Base-by-base conservation (phyloP, 2,888 invertebrate species). In the Rotaria socialis region DNA sequence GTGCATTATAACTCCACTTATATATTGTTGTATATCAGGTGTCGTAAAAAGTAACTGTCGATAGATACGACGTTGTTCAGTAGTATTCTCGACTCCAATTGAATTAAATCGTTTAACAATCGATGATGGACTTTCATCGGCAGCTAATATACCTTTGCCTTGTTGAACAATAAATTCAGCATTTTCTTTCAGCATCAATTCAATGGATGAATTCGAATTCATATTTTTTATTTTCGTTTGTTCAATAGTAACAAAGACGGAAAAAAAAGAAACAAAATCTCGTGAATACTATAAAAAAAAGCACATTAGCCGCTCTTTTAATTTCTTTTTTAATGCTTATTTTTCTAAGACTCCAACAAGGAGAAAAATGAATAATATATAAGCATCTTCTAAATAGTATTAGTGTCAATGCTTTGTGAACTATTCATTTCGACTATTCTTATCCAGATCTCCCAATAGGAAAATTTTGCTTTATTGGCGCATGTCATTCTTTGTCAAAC, bases 1-100 rank as follows among this genome's bases (percentile, higher is more conserved):
- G 94, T 95, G 99, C 89, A 99, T 93, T 91, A 99, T 99, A 87
- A 99, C 98, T 67, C 98, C 99, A 86, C 96, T 96, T 91, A 98
- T 94, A 93, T 96, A 89, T 43, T 92, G 88, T n/a, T 90, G 89
- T 75, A 92, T 87, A 24, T 85, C 86, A n/a, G 85, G 86, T 52
- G 84, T 56, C 89, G 94, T 94, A 93, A 97, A 97, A 89, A 97
- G 93, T 88, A 97, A 93, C 92, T 96, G 95, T 56, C 94, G 94
- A 93, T 96, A 96, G 88, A 93, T 93, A 89, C 95, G 94, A 86
- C 97, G 94, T 92, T 96, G 95, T 88, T 96, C 96, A 89, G 97
- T 97, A 75, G 94, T 95, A 92, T 97, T 98, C 90, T 96, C 96
- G 27, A 95, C 94, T 67, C 94, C 95, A 90, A 98, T 96, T 90